Conservation (phyloP, 2,797 vertebrate species). For the Echiichthys vipera region DNA sequence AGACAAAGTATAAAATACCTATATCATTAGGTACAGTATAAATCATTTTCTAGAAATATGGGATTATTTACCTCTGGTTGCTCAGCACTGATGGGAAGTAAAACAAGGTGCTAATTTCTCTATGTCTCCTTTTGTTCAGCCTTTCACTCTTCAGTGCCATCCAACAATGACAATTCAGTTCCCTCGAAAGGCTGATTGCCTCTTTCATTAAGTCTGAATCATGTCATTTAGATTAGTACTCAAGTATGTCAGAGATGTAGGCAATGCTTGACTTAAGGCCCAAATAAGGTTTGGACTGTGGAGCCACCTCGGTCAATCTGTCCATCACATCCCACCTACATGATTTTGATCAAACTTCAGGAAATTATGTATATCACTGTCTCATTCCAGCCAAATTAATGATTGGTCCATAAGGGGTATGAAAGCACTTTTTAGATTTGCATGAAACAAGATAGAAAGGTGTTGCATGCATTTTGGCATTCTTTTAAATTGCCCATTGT, state of each 20-base stretch:
- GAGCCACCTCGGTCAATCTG: constrained; percentile 9
- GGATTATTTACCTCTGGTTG: constrained; percentile 14
- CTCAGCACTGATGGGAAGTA: not conserved
- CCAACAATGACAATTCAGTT: constrained; percentile 46
- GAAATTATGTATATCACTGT: constrained; percentile 7
- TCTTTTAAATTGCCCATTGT: not conserved
- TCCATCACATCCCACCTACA: not conserved
- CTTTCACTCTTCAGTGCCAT: constrained; percentile 25
- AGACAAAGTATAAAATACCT: constrained; percentile 1
- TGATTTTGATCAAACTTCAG: not conserved
- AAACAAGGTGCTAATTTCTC: constrained; percentile 20
- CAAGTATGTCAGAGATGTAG: constrained; percentile 1
- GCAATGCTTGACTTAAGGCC: not conserved
- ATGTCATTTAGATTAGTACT: constrained; percentile 40
- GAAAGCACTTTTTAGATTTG: not conserved
- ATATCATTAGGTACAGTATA: not conserved
- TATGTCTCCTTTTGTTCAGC: constrained; percentile 22
- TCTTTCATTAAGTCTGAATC: constrained; percentile 42
- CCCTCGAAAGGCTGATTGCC: constrained; percentile 14
- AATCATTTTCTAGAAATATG: constrained; percentile 1
- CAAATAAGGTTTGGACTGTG: not conserved
- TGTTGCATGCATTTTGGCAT: not conserved
- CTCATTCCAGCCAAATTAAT: constrained; percentile 6
- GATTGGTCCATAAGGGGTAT: not conserved
- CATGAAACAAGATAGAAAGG: not conserved